Evolutionary conservation across 2,888 invertebrate species (phyloP).

Genomic region (Aquatica leii): DNA sequence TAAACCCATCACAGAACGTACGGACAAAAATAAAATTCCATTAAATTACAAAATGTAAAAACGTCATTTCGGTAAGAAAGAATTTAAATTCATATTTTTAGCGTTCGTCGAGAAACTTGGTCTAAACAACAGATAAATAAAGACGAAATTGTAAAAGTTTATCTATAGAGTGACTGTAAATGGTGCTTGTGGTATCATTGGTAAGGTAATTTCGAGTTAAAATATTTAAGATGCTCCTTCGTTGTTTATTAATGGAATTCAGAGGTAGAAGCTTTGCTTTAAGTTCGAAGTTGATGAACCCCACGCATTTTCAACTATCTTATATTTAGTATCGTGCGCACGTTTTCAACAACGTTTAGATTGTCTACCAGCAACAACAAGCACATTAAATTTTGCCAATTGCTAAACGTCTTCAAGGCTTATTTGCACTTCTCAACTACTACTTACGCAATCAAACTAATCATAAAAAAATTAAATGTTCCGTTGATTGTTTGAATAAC

Average conservation of each 20-base stretch:
- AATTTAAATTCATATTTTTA: constrained; percentile 9
- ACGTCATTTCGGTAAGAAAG: not conserved
- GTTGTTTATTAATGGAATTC: constrained; percentile 20
- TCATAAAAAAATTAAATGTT: not conserved
- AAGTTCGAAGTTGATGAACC: constrained; percentile 15
- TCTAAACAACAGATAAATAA: constrained; percentile 11
- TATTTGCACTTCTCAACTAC: not conserved
- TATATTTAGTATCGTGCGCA: constrained; percentile 28
- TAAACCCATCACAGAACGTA: too few relatives aligned
- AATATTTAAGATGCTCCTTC: constrained; percentile 12
- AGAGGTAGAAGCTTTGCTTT: constrained; percentile 14
- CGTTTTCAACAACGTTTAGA: constrained; percentile 11
- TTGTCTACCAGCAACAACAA: not conserved
- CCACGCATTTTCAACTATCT: constrained; percentile 23
- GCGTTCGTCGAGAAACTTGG: not conserved
- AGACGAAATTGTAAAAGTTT: constrained; percentile 16
- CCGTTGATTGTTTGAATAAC: not conserved
- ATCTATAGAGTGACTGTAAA: constrained; percentile 15
- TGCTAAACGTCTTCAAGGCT: not conserved
- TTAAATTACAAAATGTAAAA: too few relatives aligned
- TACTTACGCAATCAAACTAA: too few relatives aligned
- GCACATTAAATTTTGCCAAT: constrained; percentile 13
- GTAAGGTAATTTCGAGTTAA: constrained; percentile 15
- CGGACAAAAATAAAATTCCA: too few relatives aligned
- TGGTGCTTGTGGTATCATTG: constrained; percentile 14